Conservation (phyloP, 2,113 vertebrate species). For the Strix aluco region DNA sequence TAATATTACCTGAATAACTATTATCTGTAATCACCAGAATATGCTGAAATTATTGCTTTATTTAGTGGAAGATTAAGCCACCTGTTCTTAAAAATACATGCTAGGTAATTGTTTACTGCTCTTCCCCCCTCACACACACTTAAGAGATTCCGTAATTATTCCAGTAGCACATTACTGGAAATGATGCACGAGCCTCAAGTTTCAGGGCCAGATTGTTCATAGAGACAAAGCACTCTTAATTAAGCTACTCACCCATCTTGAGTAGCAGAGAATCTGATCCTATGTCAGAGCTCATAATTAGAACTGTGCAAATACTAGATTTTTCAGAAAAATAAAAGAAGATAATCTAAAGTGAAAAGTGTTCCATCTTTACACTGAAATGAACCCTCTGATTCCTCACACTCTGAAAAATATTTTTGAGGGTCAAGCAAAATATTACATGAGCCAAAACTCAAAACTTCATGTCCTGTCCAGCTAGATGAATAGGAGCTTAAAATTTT, state of each 20-base stretch:
- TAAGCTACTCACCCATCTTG: background rate
- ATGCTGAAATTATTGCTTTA: constrained; percentile 68
- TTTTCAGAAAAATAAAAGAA: background rate
- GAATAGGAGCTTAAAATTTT: background rate
- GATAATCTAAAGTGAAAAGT: background rate
- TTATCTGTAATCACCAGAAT: constrained; percentile 70
- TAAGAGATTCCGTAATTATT: constrained; percentile 15
- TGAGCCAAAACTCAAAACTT: background rate
- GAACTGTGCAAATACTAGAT: background rate
- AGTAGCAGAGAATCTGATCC: background rate
- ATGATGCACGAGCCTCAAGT: background rate
- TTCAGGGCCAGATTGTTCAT: background rate
- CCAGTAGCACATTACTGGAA: constrained; percentile 6
- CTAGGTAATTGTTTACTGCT: constrained; percentile 8
- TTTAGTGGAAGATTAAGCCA: constrained; percentile 69
- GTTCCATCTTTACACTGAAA: background rate
- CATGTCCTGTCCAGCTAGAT: background rate
- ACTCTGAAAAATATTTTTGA: background rate
- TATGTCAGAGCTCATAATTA: background rate
- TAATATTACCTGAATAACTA: constrained; percentile 65
- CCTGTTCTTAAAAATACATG: constrained; percentile 50
- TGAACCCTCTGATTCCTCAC: background rate
- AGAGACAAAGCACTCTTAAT: background rate
- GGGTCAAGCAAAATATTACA: background rate
- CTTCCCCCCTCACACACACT: background rate